A percentile compares a stretch with the other conserved stretches of the same genome.
phyloP scores from a whole-genome alignment of 2,888 invertebrate species.

The Parelbella ahira region DNA sequence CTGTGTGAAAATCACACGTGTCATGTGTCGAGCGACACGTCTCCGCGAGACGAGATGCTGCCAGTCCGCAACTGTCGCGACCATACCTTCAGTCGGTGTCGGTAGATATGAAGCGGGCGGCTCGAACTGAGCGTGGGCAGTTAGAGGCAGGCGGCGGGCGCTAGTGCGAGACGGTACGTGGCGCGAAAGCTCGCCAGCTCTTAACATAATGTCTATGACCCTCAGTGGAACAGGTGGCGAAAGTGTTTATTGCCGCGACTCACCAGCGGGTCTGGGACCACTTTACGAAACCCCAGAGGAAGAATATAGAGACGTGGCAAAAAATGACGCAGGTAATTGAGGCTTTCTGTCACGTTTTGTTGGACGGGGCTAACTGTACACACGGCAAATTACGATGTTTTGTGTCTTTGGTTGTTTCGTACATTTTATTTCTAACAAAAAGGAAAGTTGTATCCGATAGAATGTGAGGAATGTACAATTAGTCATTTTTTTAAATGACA shows the following conservation, averaged over 20 bases:
- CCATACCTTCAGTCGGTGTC: conserved; percentile 35
- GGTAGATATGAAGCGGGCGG: too few species aligned
- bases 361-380: too few species aligned
- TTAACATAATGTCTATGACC: conserved; percentile 71
- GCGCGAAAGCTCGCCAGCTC: conserved; percentile 48
- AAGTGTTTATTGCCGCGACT: conserved; percentile 96
- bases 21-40: conserved; percentile 34
- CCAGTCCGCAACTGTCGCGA: conserved; percentile 34
- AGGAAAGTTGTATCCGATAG: too few species aligned
- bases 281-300: conserved; percentile 99
- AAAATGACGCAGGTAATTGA: conserved; percentile 93
- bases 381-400: too few species aligned
- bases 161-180: conserved; percentile 65
- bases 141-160: conserved; percentile 52
- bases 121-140: too few species aligned
- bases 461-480: too few species aligned
- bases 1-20: conserved; percentile 37
- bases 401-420: too few species aligned
- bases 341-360: conserved; percentile 5
- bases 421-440: too few species aligned
- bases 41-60: conserved; percentile 32
- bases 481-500: too few species aligned
- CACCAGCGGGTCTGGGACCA: conserved; percentile 99
- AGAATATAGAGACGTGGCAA: conserved; percentile 99
- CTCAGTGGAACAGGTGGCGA: conserved; percentile 99